Conservation (phyloP, 2,113 vertebrate species). For the Ciconia boyciana region DNA sequence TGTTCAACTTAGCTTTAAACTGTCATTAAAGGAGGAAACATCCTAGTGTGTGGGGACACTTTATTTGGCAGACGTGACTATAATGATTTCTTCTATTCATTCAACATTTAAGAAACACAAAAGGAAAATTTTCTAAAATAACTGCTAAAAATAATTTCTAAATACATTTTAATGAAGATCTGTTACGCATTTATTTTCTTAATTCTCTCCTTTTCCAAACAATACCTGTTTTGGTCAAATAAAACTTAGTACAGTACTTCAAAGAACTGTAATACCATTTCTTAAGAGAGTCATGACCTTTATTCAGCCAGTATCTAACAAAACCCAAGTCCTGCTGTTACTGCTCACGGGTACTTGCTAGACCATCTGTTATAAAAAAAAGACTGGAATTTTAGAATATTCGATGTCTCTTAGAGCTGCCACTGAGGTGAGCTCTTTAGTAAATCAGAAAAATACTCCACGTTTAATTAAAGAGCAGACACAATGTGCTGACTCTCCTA, state of each 20-base stretch:
- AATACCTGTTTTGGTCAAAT: background rate
- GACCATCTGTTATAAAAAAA: constrained; percentile 27
- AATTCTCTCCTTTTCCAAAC: background rate
- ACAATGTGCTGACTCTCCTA: background rate
- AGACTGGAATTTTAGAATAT: background rate
- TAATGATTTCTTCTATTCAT: background rate
- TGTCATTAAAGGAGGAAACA: background rate
- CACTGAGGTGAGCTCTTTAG: background rate
- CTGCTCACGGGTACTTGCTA: background rate
- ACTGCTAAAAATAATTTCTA: background rate
- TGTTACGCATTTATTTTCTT: background rate
- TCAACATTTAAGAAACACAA: background rate
- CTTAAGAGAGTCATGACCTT: constrained; percentile 34
- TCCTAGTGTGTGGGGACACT: background rate
- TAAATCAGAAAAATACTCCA: background rate
- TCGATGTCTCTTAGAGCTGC: background rate
- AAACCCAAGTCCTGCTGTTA: constrained; percentile 31
- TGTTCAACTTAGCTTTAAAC: background rate
- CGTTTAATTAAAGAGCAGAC: background rate
- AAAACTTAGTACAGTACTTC: background rate
- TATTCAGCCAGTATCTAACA: background rate
- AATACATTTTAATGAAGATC: background rate
- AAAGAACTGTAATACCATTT: background rate
- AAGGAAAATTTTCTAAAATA: background rate
- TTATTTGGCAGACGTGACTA: background rate